Conservation (phyloP, 2,888 invertebrate genomes). For the Ormyrus thymus region DNA sequence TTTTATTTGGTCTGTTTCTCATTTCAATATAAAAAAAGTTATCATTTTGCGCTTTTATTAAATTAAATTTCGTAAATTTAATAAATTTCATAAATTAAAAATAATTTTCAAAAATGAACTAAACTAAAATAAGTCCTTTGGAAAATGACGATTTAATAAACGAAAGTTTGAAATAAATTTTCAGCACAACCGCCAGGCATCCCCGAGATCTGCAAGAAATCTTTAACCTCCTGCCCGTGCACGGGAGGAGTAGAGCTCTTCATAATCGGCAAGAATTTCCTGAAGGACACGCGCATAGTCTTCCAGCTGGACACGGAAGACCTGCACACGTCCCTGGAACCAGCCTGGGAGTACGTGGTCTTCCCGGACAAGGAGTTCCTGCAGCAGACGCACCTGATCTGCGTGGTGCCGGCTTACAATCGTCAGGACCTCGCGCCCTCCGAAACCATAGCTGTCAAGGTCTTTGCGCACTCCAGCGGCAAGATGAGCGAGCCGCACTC, state of each 20-base stretch:
- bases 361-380: constrained; percentile 91
- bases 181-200: constrained; percentile 93
- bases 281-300: constrained; percentile 91
- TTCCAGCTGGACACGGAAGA: constrained; percentile 79
- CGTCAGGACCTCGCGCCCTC: constrained; percentile 79
- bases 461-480: constrained; percentile 89
- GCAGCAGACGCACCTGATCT: constrained; percentile 92
- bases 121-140: too few species aligned
- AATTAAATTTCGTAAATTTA: too few species aligned
- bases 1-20: too few species aligned
- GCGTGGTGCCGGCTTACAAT: constrained; percentile 87
- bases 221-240: constrained; percentile 86
- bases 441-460: constrained; percentile 84
- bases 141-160: background rate
- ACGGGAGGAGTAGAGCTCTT: constrained; percentile 90
- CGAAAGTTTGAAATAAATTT: constrained; percentile 3
- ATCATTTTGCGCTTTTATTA: too few species aligned
- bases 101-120: too few species aligned
- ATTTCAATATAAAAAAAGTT: too few species aligned
- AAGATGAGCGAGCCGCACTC: constrained; percentile 90
- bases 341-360: constrained; percentile 87
- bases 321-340: constrained; percentile 77
- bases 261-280: constrained; percentile 92
- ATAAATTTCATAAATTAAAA: too few species aligned
- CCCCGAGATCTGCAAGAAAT: constrained; percentile 94